Evolutionary conservation across 2,888 invertebrate genomes (phyloP), one percentile per base, ranked within the genome.

Genomic region (Digitonthophagus gazella): DNA sequence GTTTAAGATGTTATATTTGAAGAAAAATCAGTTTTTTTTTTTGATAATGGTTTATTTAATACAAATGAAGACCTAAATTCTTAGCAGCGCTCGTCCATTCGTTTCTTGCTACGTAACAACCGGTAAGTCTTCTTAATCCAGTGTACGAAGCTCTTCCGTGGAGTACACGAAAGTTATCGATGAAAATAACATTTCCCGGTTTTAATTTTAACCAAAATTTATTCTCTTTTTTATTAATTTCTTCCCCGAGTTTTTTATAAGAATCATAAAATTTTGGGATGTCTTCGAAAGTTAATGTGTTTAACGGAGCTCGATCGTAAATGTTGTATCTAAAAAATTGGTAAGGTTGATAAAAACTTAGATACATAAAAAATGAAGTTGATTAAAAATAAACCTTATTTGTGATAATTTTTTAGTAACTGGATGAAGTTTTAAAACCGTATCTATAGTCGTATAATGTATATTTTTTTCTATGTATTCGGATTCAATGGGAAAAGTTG

Each of bases 131-230:
- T 56, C 94, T 85, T 4, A 80, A 83, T 0, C 93, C 93, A 0
- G 87, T 85, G 78, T 91, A 94, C 0, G 85, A 86, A 0, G 87
- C 86, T 64, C 93, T 85, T 0, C 93, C 93, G 75, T 95, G 94
- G 1, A 93, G 81, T 0, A 93, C 85, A 67, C 94, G 85, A 87
- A 91, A 93, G 82, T 94, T 94, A 78, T 94, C 92, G 75, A 93
- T 86, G 65, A 90, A 87, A 72, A 93, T 82, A 6, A 93, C 88
- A 11, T 86, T 86, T 16, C 93, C 93, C 68, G 93, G 92, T 56
- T 78, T 77, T 4, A 91, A 79, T 81, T 89, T 88, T 19, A 91
- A 83, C 74, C 82, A 82, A 87, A 87, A 89, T 75, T 87, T 87
- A 72, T 86, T 85, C 0, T 80, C 78, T 0, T 83, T 78, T 6